Base-by-base conservation (phyloP, 2,797 vertebrate genomes). In the Kryptolebias ocellatus region DNA sequence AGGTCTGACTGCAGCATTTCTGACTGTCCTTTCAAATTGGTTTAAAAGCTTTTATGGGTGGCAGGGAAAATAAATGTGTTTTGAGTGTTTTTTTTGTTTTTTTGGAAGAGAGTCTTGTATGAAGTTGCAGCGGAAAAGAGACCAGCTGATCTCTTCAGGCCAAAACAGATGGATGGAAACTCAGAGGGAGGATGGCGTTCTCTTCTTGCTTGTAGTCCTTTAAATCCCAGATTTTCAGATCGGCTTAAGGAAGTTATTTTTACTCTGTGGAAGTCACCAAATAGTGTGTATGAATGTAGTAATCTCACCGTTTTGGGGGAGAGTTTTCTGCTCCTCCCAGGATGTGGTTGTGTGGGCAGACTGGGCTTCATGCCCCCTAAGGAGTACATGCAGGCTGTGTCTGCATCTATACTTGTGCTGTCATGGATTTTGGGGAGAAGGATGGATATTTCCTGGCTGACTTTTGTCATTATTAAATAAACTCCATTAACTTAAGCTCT, bases 1-100 rank as follows among this genome's bases (percentile, higher is more conserved):
- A 79, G 80, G 85, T 84, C 78, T 94, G 87, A 79, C 89, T 81
- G 83, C 66, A 82, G 83, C 77, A 63, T 62, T 81, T 84, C 60
- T 79, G 68, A 80, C 71, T 66, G 78, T 84, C 83, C 80, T 83
- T 72, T 86, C 84, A 89, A 88, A 91, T 86, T 62, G 73, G 69
- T 69, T 86, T 88, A 76, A 90, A 90, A 87, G 89, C 84, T 57
- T 74, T 44, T 75, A 55, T 67, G 53, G 64, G 76, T 73, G 80
- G 68, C 60, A 74, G 54, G 47, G 72, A 20, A 28, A 2, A 65
- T 17, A n/a, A 20, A 42, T 14, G 59, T 27, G 20, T 39, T 12
- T 57, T 57, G 27, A 60, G 14, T 29, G 72, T 61, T 24, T 24
- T 24, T 24, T 24, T 24, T 24, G 20, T 24, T 24, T 24, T 67